Percentiles rank a stretch among this genome's conserved stretches.
These are phyloP conservation scores for Dendroctonus valens DNA, from an alignment of 1,140 invertebrate species.

Conservation along the genomic window DNA sequence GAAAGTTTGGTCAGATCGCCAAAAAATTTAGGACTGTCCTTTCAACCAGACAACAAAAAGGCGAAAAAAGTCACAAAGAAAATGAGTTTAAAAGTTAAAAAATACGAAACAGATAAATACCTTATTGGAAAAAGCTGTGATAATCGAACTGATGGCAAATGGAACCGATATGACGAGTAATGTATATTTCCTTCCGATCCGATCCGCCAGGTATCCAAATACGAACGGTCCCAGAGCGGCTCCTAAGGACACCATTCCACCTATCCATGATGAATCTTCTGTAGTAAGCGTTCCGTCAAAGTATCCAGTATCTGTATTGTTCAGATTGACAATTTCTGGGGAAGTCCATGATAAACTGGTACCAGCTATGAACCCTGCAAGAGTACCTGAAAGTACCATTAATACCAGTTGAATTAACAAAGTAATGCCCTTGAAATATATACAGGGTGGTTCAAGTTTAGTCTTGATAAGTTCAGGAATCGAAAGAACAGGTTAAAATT, in stretches of 20 bases:
- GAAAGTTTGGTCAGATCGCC: no score
- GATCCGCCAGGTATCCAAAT: slow-evolving; percentile 49
- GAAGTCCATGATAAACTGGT: slow-evolving; percentile 42
- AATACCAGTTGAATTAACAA: neutral
- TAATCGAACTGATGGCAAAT: slow-evolving; percentile 28
- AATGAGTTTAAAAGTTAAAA: no score
- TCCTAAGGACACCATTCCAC: slow-evolving; percentile 70
- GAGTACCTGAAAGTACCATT: slow-evolving; percentile 28
- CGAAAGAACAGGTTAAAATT: neutral
- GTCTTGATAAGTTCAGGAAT: neutral
- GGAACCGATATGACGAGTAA: slow-evolving; percentile 50
- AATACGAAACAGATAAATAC: no score
- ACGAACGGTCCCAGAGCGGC: slow-evolving; percentile 56
- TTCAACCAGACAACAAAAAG: no score
- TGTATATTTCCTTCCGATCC: slow-evolving; percentile 52
- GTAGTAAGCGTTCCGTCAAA: slow-evolving; percentile 38
- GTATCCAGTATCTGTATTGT: slow-evolving; percentile 34
- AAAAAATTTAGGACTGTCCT: no score
- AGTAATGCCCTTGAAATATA: neutral
- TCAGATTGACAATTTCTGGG: slow-evolving; percentile 38
- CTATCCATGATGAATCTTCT: slow-evolving; percentile 38
- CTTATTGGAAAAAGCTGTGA: slow-evolving; percentile 63
- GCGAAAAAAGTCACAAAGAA: no score
- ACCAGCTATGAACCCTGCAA: slow-evolving; percentile 37
- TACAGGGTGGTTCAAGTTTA: neutral